Evolutionary conservation across 2,888 invertebrate species (phyloP), one percentile per base, ranked within the genome.

Genomic region (Dryocosmus kuriphilus): DNA sequence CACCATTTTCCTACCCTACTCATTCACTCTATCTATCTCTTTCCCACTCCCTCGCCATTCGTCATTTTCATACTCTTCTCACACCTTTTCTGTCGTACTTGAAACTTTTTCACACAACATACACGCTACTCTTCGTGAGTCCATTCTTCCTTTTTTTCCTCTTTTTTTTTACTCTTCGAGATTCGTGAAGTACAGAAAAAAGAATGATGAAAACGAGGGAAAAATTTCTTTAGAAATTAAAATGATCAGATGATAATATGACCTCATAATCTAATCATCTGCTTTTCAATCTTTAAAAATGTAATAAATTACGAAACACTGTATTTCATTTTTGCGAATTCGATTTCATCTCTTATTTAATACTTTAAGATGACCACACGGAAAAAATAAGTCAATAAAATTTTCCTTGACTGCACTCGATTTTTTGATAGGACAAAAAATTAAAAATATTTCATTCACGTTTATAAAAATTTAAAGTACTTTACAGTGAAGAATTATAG

Each of bases 1-100:
- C 88, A 88, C 88, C 86, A 88, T 88, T 88, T 88, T 85, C 84
- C 86, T 84, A 83, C 85, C 84, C 86, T 85, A 81, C 82, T 80
- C 79, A 63, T 80, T 77, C 38, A 67, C 60, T 41, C 63, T 57
- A 38, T 24, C 71, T 75, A 38, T 24, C 71, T 75, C 81, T 74
- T 78, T 81, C 80, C 74, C 75, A 77, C 79, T 63, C 75, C 74
- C 61, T 32, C 30, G 27, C 67, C 27, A 67, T n/a, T 77, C 74
- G 65, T 51, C 51, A 14, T 46, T 27, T 73, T 63, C n/a, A 57
- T 63, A 63, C 63, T 63, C 63, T 35, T 63, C 63, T 35, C 30
- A n/a, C 73, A 63, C 78, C 77, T 76, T 79, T 79, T 74, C 61
- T 63, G 71, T 51, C 51, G 35, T 57, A 61, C 19, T 78, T 77